Evolutionary conservation across 2,113 vertebrate genomes (phyloP).

Genomic region (Aegithalos caudatus): DNA sequence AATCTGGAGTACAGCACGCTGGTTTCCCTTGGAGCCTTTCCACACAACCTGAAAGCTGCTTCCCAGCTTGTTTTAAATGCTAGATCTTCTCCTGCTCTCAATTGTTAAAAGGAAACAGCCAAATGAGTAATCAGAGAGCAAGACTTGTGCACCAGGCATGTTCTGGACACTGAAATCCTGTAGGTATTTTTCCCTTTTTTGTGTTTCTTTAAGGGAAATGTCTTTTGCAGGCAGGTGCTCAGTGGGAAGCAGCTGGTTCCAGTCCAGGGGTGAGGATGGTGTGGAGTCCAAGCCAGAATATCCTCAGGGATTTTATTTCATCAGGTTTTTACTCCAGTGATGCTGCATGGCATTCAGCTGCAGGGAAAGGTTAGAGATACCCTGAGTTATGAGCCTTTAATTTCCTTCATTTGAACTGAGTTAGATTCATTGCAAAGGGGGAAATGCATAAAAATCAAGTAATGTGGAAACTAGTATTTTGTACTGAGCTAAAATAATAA

Average conservation of each 20-base stretch:
- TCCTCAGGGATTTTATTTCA: background rate
- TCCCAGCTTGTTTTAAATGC: background rate
- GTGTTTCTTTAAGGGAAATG: background rate
- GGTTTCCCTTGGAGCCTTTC: background rate
- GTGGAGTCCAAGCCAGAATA: background rate
- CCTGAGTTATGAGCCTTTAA: background rate
- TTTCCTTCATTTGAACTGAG: background rate
- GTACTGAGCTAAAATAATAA: background rate
- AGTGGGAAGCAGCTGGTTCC: background rate
- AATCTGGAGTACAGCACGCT: background rate
- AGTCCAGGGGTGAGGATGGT: background rate
- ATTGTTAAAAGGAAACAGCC: background rate
- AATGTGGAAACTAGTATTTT: background rate
- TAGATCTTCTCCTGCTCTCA: background rate
- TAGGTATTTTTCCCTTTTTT: background rate
- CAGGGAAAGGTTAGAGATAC: background rate
- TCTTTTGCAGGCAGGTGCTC: background rate
- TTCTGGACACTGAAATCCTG: background rate
- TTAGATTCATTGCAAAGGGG: background rate
- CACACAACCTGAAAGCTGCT: background rate
- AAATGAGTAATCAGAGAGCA: background rate
- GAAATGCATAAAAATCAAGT: background rate
- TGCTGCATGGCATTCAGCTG: background rate
- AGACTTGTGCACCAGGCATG: fast-evolving
- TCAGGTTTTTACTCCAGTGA: background rate